A percentile compares a stretch with the other conserved stretches of the same genome.
phyloP scores from a whole-genome alignment of 2,888 invertebrate species.

The Diaperis boleti region DNA sequence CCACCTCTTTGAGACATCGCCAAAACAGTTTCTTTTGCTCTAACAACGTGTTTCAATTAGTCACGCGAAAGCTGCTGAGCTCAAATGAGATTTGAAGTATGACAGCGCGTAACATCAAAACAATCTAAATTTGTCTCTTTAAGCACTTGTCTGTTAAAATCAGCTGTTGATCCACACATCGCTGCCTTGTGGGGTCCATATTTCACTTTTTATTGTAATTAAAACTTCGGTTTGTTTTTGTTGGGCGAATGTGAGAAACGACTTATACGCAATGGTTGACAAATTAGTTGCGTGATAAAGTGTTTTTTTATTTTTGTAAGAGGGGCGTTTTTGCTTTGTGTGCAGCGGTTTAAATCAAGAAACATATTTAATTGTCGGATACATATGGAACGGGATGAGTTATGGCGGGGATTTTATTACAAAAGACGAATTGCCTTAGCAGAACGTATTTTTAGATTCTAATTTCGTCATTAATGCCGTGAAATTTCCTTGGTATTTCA shows the following conservation, averaged over 20 bases:
- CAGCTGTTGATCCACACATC: constrained; percentile 24
- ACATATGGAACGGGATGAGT: constrained; percentile 29
- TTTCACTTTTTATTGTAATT: constrained; percentile 37
- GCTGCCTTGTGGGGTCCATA: constrained; percentile 7
- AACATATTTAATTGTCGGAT: constrained; percentile 36
- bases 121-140: constrained; percentile 53
- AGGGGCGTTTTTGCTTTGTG: constrained; percentile 23
- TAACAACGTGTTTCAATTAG: constrained; percentile 59
- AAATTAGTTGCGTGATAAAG: constrained; percentile 35
- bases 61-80: constrained; percentile 57
- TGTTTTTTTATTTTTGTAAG: constrained; percentile 16
- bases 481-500: constrained; percentile 31
- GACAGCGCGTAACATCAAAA: constrained; percentile 52
- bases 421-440: constrained; percentile 27
- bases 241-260: constrained; percentile 29
- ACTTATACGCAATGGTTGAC: constrained; percentile 26
- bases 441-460: constrained; percentile 18
- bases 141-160: constrained; percentile 33
- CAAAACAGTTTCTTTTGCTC: constrained; percentile 48
- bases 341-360: constrained; percentile 15
- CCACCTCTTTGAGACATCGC: constrained; percentile 56
- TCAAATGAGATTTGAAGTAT: constrained; percentile 43
- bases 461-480: constrained; percentile 24
- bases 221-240: constrained; percentile 37
- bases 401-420: constrained; percentile 35